phyloP scores from a whole-genome alignment of 2,888 invertebrate genomes.

The Machimus rusticus region DNA sequence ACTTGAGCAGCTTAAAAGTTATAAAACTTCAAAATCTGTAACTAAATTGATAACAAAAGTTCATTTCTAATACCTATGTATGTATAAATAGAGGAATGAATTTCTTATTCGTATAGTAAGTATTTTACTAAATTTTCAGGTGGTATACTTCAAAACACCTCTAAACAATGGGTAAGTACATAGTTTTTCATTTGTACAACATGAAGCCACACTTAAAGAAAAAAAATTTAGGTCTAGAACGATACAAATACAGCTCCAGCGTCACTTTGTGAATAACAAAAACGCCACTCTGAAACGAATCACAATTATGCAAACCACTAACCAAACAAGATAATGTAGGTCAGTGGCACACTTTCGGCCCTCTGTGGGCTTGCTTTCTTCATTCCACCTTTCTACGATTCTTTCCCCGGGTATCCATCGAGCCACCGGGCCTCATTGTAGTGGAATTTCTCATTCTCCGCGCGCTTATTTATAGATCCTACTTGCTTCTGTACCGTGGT shows the following conservation, averaged over 20 bases:
- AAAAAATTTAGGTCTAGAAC: slow-evolving; percentile 11
- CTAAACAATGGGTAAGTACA: background rate
- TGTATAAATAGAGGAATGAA: background rate
- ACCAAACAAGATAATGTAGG: slow-evolving; percentile 31
- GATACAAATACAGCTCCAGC: background rate
- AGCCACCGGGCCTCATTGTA: slow-evolving; percentile 29
- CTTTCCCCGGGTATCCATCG: slow-evolving; percentile 34
- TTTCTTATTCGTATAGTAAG: background rate
- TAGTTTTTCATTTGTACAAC: background rate
- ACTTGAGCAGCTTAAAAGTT: too few relatives aligned
- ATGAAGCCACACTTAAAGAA: background rate
- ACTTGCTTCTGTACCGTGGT: background rate
- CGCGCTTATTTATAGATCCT: slow-evolving; percentile 32
- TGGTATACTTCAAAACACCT: background rate
- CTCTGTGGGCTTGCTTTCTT: slow-evolving; percentile 35
- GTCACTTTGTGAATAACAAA: background rate
- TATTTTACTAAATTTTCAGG: background rate
- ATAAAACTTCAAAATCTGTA: too few relatives aligned
- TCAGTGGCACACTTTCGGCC: slow-evolving; percentile 41
- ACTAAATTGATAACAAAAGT: background rate
- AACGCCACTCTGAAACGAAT: slow-evolving; percentile 20
- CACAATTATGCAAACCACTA: slow-evolving; percentile 42
- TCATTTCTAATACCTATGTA: background rate
- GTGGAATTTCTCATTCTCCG: slow-evolving; percentile 27
- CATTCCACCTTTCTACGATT: slow-evolving; percentile 33